Evolutionary conservation across 2,797 vertebrate species (phyloP), one percentile per base, ranked within the genome.

Genomic region (Chromis chromis): DNA sequence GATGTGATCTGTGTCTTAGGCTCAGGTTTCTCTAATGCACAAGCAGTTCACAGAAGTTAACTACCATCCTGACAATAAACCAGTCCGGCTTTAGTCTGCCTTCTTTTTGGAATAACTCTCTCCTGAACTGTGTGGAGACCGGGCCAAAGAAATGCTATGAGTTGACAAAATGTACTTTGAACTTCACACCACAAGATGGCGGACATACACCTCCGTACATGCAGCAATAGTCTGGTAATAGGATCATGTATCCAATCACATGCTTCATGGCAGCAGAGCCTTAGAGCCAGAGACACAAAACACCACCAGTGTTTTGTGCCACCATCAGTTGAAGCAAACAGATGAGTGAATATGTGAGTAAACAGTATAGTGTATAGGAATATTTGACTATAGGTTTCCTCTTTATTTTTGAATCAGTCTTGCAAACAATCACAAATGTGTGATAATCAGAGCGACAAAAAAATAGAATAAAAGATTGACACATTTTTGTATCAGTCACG

Each of bases 171-270:
- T 65, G 82, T 76, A 87, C 64, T 76, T 70, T 9, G 0, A 3
- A 2, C 6, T 21, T 39, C 76, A 3, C 1, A 44, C 92, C 94
- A 93, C 90, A 74, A 91, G 94, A 89, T 93, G 92, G 86, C 63
- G 69, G 0, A 25, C 55, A 52, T 49, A 59, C 50, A 85, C 84
- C 59, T 75, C 46, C 68, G 19, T 64, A 22, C 10, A 27, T 8
- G 12, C 14, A 5, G 4, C 13, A 22, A 31, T 0, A 27, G 19
- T 48, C 2, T 24, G 19, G 1, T 36, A 1, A 54, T 9, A n/a
- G 10, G 56, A 0, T 54, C 71, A 46, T 31, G 0, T 6, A 5
- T 1, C 6, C 0, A 28, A 4, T 39, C 58, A 31, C 33, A 28
- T 7, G 24, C 14, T 39, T 59, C 14, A 27, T 1, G 31, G 27